Evolutionary conservation across 2,888 invertebrate genomes (phyloP).

Genomic region (Dendrolimus houi): DNA sequence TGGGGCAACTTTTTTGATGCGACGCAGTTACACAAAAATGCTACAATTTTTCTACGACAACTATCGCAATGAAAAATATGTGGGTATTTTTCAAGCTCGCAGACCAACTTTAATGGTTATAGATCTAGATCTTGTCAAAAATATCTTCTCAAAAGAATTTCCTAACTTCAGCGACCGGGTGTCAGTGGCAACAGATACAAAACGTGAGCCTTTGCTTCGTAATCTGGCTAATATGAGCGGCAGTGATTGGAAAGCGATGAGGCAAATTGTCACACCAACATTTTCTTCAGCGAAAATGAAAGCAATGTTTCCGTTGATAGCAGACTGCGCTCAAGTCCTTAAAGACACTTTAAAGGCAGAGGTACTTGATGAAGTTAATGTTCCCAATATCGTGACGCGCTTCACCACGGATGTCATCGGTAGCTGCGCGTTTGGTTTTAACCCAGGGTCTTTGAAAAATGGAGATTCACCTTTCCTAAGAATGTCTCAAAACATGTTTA

Average conservation of each 20-base stretch:
- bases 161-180: conserved; percentile 55
- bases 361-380: conserved; percentile 40
- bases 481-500: conserved; percentile 68
- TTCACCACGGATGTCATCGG: conserved; percentile 68
- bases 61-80: conserved; percentile 47
- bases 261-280: conserved; percentile 63
- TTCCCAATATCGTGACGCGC: conserved; percentile 52
- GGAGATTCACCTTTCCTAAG: conserved; percentile 56
- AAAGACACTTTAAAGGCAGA: conserved; percentile 36
- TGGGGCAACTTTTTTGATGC: conserved; percentile 57
- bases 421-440: conserved; percentile 64
- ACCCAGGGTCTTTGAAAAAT: conserved; percentile 55
- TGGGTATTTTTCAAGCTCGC: conserved; percentile 66
- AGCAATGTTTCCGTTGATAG: conserved; percentile 64
- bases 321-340: conserved; percentile 52
- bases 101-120: conserved; percentile 60
- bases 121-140: conserved; percentile 56
- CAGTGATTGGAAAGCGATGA: conserved; percentile 64
- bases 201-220: conserved; percentile 58
- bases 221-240: conserved; percentile 68
- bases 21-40: conserved; percentile 55
- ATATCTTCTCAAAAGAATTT: conserved; percentile 52
- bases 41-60: conserved; percentile 52
- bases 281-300: conserved; percentile 71
- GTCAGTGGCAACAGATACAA: conserved; percentile 56